Conservation (phyloP, 2,888 invertebrate genomes). For the Ormyrus thymus region DNA sequence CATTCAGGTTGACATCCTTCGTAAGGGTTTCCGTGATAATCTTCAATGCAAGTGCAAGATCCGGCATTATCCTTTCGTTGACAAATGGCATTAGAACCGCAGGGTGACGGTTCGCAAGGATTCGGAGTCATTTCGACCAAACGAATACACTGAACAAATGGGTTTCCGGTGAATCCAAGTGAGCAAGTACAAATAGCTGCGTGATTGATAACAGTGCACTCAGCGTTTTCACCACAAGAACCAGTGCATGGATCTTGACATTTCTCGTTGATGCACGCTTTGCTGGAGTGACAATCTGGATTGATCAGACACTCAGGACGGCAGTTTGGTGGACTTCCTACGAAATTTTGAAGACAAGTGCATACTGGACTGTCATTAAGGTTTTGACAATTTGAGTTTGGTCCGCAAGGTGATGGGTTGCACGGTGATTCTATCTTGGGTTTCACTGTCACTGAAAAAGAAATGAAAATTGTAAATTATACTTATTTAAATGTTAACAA, state of each 20-base stretch:
- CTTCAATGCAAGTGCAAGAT: constrained; percentile 71
- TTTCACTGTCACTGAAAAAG: constrained; percentile 68
- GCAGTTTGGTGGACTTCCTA: constrained; percentile 82
- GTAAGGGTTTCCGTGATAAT: constrained; percentile 74
- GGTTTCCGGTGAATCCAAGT: constrained; percentile 76
- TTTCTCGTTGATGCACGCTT: constrained; percentile 76
- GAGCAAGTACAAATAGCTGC: constrained; percentile 76
- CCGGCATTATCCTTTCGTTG: constrained; percentile 80
- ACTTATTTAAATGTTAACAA: neutral
- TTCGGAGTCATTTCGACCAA: constrained; percentile 79
- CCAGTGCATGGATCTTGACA: constrained; percentile 77
- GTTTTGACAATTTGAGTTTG: constrained; percentile 84
- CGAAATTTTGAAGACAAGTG: constrained; percentile 85
- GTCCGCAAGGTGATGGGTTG: constrained; percentile 87
- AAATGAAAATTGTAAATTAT: neutral
- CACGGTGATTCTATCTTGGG: constrained; percentile 79
- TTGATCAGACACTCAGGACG: constrained; percentile 74
- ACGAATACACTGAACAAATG: constrained; percentile 73
- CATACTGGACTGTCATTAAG: constrained; percentile 83
- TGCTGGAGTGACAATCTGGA: constrained; percentile 75
- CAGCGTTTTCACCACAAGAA: constrained; percentile 75
- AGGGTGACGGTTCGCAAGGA: constrained; percentile 91
- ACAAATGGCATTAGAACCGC: constrained; percentile 89
- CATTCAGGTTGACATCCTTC: constrained; percentile 90
- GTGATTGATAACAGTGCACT: constrained; percentile 77